Conservation (phyloP, 2,113 vertebrate species). For the Etia nguti region DNA sequence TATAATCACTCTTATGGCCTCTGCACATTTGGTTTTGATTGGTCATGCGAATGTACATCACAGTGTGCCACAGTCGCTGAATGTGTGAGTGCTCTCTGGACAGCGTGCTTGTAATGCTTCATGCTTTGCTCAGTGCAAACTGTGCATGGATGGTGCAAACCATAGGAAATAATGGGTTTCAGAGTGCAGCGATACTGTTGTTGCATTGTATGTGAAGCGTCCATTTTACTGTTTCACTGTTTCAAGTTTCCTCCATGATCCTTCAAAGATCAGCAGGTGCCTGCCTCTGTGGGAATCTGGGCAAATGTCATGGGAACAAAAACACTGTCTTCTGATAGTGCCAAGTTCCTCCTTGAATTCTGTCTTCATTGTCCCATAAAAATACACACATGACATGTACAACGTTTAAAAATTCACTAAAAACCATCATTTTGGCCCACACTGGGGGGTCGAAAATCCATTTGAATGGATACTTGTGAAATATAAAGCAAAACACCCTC, state of each 20-base stretch:
- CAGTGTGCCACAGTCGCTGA: not conserved
- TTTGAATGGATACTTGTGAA: not conserved
- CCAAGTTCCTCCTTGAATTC: not conserved
- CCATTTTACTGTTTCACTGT: not conserved
- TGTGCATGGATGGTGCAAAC: not conserved
- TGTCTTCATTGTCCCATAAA: not conserved
- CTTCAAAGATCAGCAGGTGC: not conserved
- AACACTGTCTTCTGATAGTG: not conserved
- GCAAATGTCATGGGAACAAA: not conserved
- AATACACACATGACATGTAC: not conserved
- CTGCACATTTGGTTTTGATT: not conserved
- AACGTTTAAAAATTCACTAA: not conserved
- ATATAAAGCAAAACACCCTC: not conserved
- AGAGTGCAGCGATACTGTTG: not conserved
- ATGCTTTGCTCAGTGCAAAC: not conserved
- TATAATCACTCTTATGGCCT: not conserved
- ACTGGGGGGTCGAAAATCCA: not conserved
- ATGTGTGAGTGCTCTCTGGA: not conserved
- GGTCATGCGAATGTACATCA: not conserved
- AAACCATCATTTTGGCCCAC: not conserved
- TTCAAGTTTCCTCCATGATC: not conserved
- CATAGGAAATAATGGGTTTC: not conserved
- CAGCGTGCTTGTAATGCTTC: not conserved
- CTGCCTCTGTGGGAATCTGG: not conserved
- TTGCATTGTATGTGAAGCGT: not conserved